Evolutionary conservation across 2,113 vertebrate genomes (phyloP).

Genomic region (Macaca fascicularis): T2T-MFA8v1.1 NC_088387.1:42545501-42546000

Average conservation of each 20-base stretch:
- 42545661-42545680: not conserved
- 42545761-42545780: not conserved
- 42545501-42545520: not conserved
- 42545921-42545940: not conserved
- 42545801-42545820: not conserved
- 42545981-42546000: not conserved
- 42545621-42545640: not conserved
- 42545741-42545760: not conserved
- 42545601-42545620: not conserved
- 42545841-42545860: not conserved
- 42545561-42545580: not conserved
- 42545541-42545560: not conserved
- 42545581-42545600: not conserved
- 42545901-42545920: not conserved
- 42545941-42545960: not conserved
- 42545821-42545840: not conserved
- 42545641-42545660: not conserved
- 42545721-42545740: not conserved
- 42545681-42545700: fast-evolving
- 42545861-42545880: not conserved
- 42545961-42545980: not conserved
- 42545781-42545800: not conserved
- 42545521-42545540: not conserved
- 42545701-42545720: fast-evolving
- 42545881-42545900: not conserved